Evolutionary conservation across 1,140 invertebrate genomes (phyloP), one percentile per base, ranked within the genome.

Genomic region (Penaeus vannamei): DNA sequence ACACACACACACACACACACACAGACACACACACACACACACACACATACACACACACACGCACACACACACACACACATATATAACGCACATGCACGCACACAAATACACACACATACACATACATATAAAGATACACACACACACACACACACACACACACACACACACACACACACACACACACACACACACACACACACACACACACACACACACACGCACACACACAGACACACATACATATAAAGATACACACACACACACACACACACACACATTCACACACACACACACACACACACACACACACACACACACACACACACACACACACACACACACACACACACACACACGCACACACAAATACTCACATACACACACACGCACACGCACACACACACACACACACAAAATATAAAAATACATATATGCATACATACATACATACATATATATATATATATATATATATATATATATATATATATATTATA

Each of bases 191-290:
- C 23, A 69, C 7, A 69, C 23, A 69, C 23, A 19, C 23, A 69
- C 23, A 69, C 23, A 69, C 23, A 69, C n/a, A 72, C n/a, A 72
- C n/a, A 72, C n/a, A 72, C n/a, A 72, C n/a, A 72, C n/a, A 72
- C n/a, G n/a, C n/a, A 23, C n/a, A 23, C n/a, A 72, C n/a, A 72
- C n/a, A 72, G 22, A 26, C n/a, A 72, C n/a, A 72, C n/a, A 72
- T n/a, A 72, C 32, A 72, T n/a, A 72, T n/a, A 72, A 17, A 26
- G 17, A 72, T n/a, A 72, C 32, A 72, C n/a, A 72, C n/a, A 72
- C n/a, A n/a, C n/a, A 72, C n/a, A 32, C 32, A 32, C 32, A 76
- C 32, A 76, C 22, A 76, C 32, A 76, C 32, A 32, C 32, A 76
- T 76, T 32, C 32, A 76, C 10, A 26, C 32, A n/a, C 22, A 76